phyloP scores from a whole-genome alignment of 2,888 invertebrate species.

The Hololepta plana region DNA sequence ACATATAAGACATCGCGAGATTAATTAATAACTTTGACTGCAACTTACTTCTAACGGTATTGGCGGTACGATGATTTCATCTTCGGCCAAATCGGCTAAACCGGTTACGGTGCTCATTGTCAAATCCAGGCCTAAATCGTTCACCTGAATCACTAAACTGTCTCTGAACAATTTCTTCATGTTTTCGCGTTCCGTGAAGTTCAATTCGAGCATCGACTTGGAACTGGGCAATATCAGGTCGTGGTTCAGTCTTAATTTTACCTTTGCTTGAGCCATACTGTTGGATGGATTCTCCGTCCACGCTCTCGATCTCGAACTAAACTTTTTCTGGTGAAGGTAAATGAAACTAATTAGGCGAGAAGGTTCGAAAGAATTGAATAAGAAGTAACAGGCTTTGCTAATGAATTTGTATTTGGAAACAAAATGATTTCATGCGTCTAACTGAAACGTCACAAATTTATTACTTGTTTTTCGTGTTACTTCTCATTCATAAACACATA shows the following conservation, averaged over 20 bases:
- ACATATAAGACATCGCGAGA: too few relatives aligned
- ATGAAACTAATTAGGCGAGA: too few relatives aligned
- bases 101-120: slow-evolving; percentile 71
- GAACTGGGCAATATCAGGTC: slow-evolving; percentile 28
- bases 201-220: slow-evolving; percentile 17
- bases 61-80: slow-evolving; percentile 64
- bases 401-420: slow-evolving; percentile 4
- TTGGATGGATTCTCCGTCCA: slow-evolving; percentile 51
- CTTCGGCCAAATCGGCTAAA: slow-evolving; percentile 68
- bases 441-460: too few relatives aligned
- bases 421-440: too few relatives aligned
- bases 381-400: slow-evolving; percentile 3
- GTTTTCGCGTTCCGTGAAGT: slow-evolving; percentile 27
- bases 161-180: slow-evolving; percentile 30
- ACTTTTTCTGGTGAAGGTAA: too few relatives aligned
- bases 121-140: slow-evolving; percentile 46
- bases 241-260: slow-evolving; percentile 44
- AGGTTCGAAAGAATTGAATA: too few relatives aligned
- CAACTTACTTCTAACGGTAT: slow-evolving; percentile 61
- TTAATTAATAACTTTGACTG: neutral
- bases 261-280: slow-evolving; percentile 31
- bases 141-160: slow-evolving; percentile 42
- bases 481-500: too few relatives aligned
- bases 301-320: slow-evolving; percentile 62
- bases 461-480: too few relatives aligned